These are phyloP conservation scores for Triplophysa tibetana DNA, from an alignment of 2,113 vertebrate genomes.

Conservation along the genomic window DNA sequence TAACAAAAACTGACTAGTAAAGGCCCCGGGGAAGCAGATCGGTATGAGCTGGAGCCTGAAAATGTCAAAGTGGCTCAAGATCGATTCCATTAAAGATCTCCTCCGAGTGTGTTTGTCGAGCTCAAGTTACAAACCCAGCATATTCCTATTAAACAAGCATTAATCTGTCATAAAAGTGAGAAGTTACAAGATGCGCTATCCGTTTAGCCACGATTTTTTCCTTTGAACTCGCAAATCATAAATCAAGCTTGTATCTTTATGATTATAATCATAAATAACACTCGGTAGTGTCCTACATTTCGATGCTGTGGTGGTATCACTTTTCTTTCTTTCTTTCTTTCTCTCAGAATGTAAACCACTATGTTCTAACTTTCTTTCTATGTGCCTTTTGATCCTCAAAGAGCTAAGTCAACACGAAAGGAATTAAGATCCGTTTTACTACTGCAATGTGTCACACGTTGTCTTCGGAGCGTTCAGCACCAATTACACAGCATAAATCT, in stretches of 20 bases:
- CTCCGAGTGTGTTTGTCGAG: conserved; percentile 1
- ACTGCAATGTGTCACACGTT: too few relatives aligned
- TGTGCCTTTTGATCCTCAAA: neutral
- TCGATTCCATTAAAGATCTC: conserved; percentile 42
- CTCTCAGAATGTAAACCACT: neutral
- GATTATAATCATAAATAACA: conserved; percentile 28
- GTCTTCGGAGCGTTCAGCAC: too few relatives aligned
- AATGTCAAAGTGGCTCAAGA: conserved; percentile 44
- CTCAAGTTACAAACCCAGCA: neutral
- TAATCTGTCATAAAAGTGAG: neutral
- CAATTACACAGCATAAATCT: too few relatives aligned
- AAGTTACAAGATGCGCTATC: conserved; percentile 3
- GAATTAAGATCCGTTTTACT: too few relatives aligned
- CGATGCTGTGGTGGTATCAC: neutral
- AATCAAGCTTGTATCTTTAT: neutral
- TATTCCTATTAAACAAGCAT: conserved; percentile 22
- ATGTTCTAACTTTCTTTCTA: neutral
- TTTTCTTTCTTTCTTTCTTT: neutral
- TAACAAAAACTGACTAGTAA: conserved; percentile 23
- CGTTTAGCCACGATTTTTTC: neutral
- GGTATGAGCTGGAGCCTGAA: conserved; percentile 26
- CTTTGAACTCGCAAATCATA: neutral
- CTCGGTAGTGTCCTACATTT: neutral
- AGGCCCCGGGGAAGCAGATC: conserved; percentile 3
- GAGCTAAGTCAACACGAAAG: neutral